Conservation (phyloP, 2,797 vertebrate genomes). For the Liasis olivaceus region DNA sequence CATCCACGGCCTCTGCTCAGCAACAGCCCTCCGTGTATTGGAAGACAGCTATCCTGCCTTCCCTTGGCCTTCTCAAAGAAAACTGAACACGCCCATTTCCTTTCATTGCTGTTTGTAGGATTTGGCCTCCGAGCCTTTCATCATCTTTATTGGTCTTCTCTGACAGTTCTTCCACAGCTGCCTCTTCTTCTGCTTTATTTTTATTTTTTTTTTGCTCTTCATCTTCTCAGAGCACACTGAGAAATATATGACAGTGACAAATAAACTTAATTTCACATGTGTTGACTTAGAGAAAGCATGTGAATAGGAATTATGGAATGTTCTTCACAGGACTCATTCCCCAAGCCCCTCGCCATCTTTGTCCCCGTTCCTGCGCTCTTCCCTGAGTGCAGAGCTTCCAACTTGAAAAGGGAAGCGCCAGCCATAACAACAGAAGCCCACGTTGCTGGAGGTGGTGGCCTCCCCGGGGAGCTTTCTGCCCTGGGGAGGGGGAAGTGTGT, state of each 20-base stretch:
- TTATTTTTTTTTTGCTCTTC: neutral
- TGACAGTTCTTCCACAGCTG: neutral
- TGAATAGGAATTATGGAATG: neutral
- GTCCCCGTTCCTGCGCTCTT: neutral
- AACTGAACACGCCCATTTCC: neutral
- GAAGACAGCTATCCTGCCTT: neutral
- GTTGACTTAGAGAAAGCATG: neutral
- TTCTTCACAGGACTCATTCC: neutral
- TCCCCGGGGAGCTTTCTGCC: no score
- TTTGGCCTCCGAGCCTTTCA: neutral
- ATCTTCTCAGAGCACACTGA: neutral
- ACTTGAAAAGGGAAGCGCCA: neutral
- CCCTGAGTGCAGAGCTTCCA: neutral
- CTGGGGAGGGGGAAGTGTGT: neutral
- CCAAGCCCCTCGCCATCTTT: neutral
- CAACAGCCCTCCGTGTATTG: neutral
- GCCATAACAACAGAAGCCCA: neutral
- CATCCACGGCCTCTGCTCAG: fast-evolving
- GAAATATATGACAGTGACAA: neutral
- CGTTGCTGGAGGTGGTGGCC: neutral
- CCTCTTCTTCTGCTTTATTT: fast-evolving
- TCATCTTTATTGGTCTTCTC: neutral
- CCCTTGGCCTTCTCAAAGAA: neutral
- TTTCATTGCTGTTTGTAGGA: neutral
- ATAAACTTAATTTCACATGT: neutral